Percentiles rank a stretch among this genome's conserved stretches.
phyloP scores from a whole-genome alignment of 2,797 vertebrate species.

The Xiphophorus birchmanni region DNA sequence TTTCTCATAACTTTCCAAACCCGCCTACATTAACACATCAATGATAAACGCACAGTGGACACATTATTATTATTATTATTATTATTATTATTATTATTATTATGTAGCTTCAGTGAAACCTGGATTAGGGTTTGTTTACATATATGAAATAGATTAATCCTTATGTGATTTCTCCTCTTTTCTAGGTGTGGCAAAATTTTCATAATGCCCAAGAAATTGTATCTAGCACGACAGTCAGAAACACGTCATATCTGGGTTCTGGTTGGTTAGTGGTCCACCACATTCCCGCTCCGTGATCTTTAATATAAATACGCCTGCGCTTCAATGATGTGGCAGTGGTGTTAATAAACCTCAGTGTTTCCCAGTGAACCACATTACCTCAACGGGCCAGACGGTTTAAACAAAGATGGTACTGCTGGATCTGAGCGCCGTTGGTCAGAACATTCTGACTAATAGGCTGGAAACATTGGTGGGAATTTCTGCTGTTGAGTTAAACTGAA shows the following conservation, averaged over 20 bases:
- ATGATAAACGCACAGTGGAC: too few species aligned
- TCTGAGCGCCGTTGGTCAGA: background rate
- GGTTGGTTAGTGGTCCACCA: background rate
- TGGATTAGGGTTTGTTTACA: too few species aligned
- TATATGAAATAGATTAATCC: too few species aligned
- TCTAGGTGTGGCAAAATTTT: too few species aligned
- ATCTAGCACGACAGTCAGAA: background rate
- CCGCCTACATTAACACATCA: too few species aligned
- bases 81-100: too few species aligned
- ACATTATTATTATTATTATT: too few species aligned
- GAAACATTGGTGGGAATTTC: background rate
- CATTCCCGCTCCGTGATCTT: background rate
- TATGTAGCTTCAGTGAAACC: too few species aligned
- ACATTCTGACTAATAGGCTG: background rate
- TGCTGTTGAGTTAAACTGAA: background rate
- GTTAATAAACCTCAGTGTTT: background rate
- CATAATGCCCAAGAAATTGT: background rate
- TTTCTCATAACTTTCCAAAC: too few species aligned
- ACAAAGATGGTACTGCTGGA: background rate
- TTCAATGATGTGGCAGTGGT: background rate
- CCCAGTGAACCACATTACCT: background rate
- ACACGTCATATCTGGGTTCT: background rate
- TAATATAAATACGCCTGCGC: background rate
- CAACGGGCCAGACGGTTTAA: background rate
- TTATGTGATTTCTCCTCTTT: too few species aligned